A percentile compares a stretch with the other conserved stretches of the same genome.
These are phyloP conservation scores for silkworm (Bombyx mori) DNA, from an alignment of 1,140 invertebrate genomes.

Conservation along the genomic window ASM3026992v2 NC_085122.1:8229501-8230000, in stretches of 20 bases:
- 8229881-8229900: constrained; percentile 72
- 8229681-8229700: background rate
- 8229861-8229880: constrained; percentile 70
- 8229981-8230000: constrained; percentile 28
- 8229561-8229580: too few species aligned
- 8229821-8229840: background rate
- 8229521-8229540: too few species aligned
- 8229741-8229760: too few species aligned
- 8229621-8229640: too few species aligned
- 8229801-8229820: background rate
- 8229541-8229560: too few species aligned
- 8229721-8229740: background rate
- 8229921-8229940: constrained; percentile 76
- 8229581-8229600: too few species aligned
- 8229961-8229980: constrained; percentile 73
- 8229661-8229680: background rate
- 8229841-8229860: too few species aligned
- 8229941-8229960: constrained; percentile 71
- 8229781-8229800: too few species aligned
- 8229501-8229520: too few species aligned
- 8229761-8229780: too few species aligned
- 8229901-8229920: constrained; percentile 73
- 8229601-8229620: too few species aligned
- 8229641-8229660: too few species aligned
- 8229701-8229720: background rate